Base-by-base conservation (phyloP, 2,888 invertebrate species). In the Andrena praecox region DNA sequence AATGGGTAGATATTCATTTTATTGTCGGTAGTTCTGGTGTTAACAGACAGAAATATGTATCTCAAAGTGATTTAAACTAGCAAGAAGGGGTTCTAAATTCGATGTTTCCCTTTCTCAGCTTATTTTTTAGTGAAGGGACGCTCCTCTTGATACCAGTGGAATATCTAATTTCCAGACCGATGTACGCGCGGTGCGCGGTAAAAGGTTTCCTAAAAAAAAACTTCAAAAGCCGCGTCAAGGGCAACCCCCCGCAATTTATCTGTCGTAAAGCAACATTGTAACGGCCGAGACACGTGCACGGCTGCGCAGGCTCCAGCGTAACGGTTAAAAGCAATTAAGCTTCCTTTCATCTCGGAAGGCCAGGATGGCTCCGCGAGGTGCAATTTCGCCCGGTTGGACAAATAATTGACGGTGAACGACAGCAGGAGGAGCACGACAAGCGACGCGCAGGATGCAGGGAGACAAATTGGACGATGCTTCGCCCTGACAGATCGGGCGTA, bases 301-400 rank as follows among this genome's bases (percentile, higher is more conserved):
- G 66, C 31, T 48, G 60, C 70, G 56, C 80, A 76, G 71, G 63
- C 60, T 63, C 67, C 80, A n/a, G 69, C 70, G 86, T 89, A 87
- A 89, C 83, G 80, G 79, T 78, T 78, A 66, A 77, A 75, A 77
- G 89, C 86, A 88, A 89, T 88, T 85, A 85, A 83, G 89, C 72
- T 80, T 78, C 80, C 83, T 80, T 85, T 81, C 76, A 66, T 77
- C 76, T 73, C 52, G 74, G 71, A 69, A 79, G 86, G 70, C 73
- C 69, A 76, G 70, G 76, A 71, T 66, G 29, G 76, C 82, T 67
- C 20, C 79, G 82, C 82, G 78, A 71, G 70, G 63, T 74, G 85
- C 82, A 85, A 89, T 87, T 89, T 87, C 67, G 84, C 70, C 62
- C 67, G 77, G 69, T 62, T 76, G 81, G 77, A 85, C 87, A 88